These are phyloP conservation scores for Pantala flavescens DNA, from an alignment of 1,140 invertebrate species.

Conservation along the genomic window DNA sequence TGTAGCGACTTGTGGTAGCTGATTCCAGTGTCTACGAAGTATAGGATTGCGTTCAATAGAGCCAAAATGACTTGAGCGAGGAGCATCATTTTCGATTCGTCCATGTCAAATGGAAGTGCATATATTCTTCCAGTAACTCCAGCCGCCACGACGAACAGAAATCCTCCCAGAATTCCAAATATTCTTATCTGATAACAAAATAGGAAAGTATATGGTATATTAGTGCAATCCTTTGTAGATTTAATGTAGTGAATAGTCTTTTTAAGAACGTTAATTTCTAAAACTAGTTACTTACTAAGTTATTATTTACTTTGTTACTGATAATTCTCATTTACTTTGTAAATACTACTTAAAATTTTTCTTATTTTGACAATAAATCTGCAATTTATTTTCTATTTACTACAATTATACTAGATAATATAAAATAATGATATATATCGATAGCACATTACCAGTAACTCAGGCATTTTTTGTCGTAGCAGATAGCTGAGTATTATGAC, in stretches of 20 bases:
- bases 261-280: too few relatives aligned
- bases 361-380: too few relatives aligned
- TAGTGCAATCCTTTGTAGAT: too few relatives aligned
- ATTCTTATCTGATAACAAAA: constrained; percentile 13
- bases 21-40: constrained; percentile 40
- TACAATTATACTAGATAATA: too few relatives aligned
- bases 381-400: too few relatives aligned
- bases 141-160: constrained; percentile 16
- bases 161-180: constrained; percentile 13
- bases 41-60: constrained; percentile 40
- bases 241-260: too few relatives aligned
- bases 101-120: background rate
- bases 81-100: constrained; percentile 34
- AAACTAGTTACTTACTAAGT: too few relatives aligned
- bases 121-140: background rate
- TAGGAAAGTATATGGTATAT: too few relatives aligned
- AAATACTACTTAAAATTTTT: too few relatives aligned
- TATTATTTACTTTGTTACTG: too few relatives aligned
- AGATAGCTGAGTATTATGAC: constrained; percentile 18
- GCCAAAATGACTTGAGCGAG: constrained; percentile 44
- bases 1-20: constrained; percentile 22
- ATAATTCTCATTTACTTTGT: too few relatives aligned
- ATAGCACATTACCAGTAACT: constrained; percentile 1
- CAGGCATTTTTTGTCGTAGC: constrained; percentile 16
- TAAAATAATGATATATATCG: too few relatives aligned